Base-by-base conservation (phyloP, 2,888 invertebrate genomes). In the Rapana venosa region DNA sequence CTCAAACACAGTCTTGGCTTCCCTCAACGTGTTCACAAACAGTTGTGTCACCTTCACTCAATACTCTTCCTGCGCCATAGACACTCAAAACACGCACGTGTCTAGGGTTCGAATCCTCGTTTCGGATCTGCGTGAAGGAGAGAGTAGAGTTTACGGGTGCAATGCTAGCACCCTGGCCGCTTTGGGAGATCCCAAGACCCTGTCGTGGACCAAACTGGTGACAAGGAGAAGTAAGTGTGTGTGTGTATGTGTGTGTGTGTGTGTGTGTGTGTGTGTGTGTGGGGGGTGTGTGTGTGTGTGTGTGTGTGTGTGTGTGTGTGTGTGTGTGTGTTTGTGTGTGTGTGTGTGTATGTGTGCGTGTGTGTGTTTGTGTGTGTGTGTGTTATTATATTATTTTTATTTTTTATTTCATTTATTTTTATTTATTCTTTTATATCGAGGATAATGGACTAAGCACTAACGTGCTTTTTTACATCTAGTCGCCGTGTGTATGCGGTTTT, bases 101-200 rank as follows among this genome's bases (percentile, higher is more conserved):
- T 66, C 88, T 1, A 36, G 13, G n/a, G 36, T 88, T 17, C 61
- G 88, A 11, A 22, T 58, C 56, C 66, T 88, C 4, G 88, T 88
- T 36, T 61, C 83, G 0, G 88, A 88, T 47, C 66, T 88, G 84
- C 20, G n/a, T 11, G 87, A 87, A 22, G 87, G 87, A 36, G 84
- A 88, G 84, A 66, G 74, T 56, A 85, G 61, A 20, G 26, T 36
- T n/a, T 89, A 74, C 20, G 89, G 89, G 17, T 89, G 89, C 35
- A 83, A 83, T 17, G 88, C 83, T 5, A 88, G 83, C n/a, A 66
- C 66, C n/a, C 36, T 88, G 66, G n/a, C 61, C 32, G 56, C 88
- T 56, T 20, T 81, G 15, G 83, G 66, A 22, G 32, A 88, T 11
- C 61, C 88, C 2, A 35, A 36, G 36, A 66, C 36, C 17, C 2